Percentiles rank a stretch among this genome's conserved stretches.
Conservation (phyloP, 2,113 vertebrate genomes). For the western clawed frog (Xenopus tropicalis) region DNA sequence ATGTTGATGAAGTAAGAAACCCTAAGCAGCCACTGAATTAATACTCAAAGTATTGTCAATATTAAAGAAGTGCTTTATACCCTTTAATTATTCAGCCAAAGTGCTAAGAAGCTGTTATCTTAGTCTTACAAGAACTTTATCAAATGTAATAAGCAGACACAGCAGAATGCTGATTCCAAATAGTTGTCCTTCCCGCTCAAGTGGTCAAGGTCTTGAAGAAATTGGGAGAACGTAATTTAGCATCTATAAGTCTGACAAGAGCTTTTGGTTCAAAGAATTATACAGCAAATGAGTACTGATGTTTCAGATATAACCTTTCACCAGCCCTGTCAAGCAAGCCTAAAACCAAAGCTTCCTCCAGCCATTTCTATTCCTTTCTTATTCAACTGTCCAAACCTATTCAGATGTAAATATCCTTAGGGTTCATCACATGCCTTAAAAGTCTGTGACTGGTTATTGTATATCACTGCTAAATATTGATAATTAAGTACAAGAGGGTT, state of each 20-base stretch:
- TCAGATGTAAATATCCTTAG: conserved; percentile 16
- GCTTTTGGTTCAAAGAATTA: conserved; percentile 6
- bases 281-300: conserved; percentile 47
- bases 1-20: too few relatives aligned
- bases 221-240: background rate
- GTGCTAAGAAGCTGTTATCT: too few relatives aligned
- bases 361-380: background rate
- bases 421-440: conserved; percentile 1
- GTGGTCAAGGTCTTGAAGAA: too few relatives aligned
- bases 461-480: background rate
- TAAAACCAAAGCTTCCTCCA: conserved; percentile 28
- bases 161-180: too few relatives aligned
- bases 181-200: background rate
- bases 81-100: too few relatives aligned
- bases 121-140: too few relatives aligned
- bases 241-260: conserved; percentile 8
- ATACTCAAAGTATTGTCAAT: too few relatives aligned
- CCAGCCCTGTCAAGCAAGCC: conserved; percentile 22
- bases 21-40: too few relatives aligned
- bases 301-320: conserved; percentile 37
- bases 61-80: too few relatives aligned
- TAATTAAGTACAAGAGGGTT: too few relatives aligned
- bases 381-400: conserved; percentile 2
- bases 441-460: background rate
- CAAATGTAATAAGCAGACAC: too few relatives aligned